Conservation (phyloP, 2,888 invertebrate species). For the Cheilosia pagana region DNA sequence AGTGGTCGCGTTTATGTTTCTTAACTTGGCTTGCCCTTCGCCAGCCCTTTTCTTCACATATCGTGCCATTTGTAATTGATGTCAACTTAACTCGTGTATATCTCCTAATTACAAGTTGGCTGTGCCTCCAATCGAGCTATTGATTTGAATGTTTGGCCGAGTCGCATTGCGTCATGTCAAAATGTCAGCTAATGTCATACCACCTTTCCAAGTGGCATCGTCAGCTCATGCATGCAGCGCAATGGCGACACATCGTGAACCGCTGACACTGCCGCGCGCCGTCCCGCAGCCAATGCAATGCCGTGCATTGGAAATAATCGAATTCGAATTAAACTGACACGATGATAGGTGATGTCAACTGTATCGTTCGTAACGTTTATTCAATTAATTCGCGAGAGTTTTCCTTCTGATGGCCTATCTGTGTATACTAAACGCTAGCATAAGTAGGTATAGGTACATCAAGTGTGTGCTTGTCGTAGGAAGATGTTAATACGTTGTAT, state of each 20-base stretch:
- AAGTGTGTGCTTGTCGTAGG: constrained; percentile 12
- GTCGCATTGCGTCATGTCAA: constrained; percentile 74
- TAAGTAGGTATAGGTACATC: too few relatives aligned
- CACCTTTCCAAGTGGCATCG: constrained; percentile 72
- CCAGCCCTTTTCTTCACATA: constrained; percentile 24
- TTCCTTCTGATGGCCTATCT: constrained; percentile 22
- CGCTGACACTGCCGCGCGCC: background rate
- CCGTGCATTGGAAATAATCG: constrained; percentile 58
- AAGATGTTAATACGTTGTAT: constrained; percentile 41
- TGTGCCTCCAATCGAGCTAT: constrained; percentile 57
- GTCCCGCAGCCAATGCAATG: constrained; percentile 3
- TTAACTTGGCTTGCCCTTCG: constrained; percentile 44
- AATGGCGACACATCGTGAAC: constrained; percentile 39
- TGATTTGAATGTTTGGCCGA: constrained; percentile 73
- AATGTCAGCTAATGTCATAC: constrained; percentile 74
- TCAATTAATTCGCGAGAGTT: constrained; percentile 69
- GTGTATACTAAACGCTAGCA: background rate
- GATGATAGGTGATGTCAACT: constrained; percentile 74
- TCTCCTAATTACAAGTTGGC: constrained; percentile 72
- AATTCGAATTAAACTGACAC: constrained; percentile 71
- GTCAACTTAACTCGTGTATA: constrained; percentile 70
- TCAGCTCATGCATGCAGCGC: constrained; percentile 59
- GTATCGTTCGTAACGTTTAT: constrained; percentile 64
- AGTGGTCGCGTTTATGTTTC: constrained; percentile 46
- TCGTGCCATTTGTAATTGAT: constrained; percentile 63